These are phyloP conservation scores for Perca flavescens DNA, from an alignment of 2,113 vertebrate species.

Conservation along the genomic window DNA sequence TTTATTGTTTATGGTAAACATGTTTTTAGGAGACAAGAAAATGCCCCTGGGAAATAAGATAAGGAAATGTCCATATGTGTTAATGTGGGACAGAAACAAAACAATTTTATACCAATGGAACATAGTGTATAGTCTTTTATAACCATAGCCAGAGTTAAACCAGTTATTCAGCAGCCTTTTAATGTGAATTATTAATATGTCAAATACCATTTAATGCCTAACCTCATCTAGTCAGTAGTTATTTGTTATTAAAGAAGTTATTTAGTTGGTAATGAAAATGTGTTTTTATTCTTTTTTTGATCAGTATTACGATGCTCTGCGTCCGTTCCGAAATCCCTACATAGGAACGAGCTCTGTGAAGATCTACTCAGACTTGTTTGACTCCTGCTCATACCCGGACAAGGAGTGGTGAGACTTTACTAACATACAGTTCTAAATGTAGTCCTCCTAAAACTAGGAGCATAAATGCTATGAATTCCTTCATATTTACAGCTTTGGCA, in stretches of 20 bases:
- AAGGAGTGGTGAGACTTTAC: conserved; percentile 83
- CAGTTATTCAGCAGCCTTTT: background rate
- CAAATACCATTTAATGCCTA: background rate
- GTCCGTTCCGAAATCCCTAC: conserved; percentile 48
- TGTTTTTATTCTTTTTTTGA: background rate
- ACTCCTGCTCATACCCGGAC: conserved; percentile 79
- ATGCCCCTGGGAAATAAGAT: no score
- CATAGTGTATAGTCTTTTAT: no score
- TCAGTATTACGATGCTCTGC: conserved; percentile 69
- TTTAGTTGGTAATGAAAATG: background rate
- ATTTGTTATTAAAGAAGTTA: no score
- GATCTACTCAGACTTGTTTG: conserved; percentile 79
- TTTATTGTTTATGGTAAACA: no score
- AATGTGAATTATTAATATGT: background rate
- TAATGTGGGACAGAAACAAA: no score
- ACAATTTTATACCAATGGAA: no score
- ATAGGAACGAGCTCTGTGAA: conserved; percentile 40
- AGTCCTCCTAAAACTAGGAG: background rate
- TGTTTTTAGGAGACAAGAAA: no score
- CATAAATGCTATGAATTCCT: background rate
- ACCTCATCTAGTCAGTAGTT: background rate
- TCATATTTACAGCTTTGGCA: background rate
- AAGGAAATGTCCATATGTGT: no score
- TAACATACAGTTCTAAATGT: background rate
- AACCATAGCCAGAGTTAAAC: background rate